Conservation (phyloP, 2,888 invertebrate genomes). For the Taphrorychus bicolor region DNA sequence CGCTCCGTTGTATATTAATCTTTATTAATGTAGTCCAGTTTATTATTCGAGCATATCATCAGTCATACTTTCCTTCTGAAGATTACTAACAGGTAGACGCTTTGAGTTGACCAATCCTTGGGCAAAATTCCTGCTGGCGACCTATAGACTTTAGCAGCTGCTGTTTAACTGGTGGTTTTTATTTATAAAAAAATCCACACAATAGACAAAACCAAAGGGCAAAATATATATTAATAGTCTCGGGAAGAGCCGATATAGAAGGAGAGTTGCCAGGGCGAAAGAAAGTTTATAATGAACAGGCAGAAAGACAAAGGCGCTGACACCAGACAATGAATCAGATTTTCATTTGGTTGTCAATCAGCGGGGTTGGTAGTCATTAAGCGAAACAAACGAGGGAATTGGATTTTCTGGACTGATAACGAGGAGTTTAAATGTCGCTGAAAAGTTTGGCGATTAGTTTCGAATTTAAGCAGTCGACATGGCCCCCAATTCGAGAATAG, state of each 20-base stretch:
- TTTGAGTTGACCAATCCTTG: no score
- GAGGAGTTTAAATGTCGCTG: slow-evolving; percentile 16
- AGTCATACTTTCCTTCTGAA: slow-evolving; percentile 12
- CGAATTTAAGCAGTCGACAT: background rate
- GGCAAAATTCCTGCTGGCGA: no score
- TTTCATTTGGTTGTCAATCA: slow-evolving; percentile 40
- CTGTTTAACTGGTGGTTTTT: no score
- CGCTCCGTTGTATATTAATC: slow-evolving; percentile 49
- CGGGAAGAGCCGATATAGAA: slow-evolving; percentile 8
- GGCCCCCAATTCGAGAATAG: background rate
- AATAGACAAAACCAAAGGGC: background rate
- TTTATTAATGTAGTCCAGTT: slow-evolving; percentile 50
- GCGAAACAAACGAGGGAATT: slow-evolving; percentile 18
- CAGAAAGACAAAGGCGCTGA: slow-evolving; percentile 22
- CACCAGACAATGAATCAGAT: slow-evolving; percentile 40
- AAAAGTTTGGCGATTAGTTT: background rate
- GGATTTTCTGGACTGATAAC: slow-evolving; percentile 22
- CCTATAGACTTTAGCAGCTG: no score
- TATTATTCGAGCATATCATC: slow-evolving; percentile 19
- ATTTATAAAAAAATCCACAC: background rate
- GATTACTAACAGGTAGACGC: no score
- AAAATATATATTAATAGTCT: slow-evolving; percentile 23
- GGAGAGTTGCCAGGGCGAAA: slow-evolving; percentile 21
- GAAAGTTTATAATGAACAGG: slow-evolving; percentile 39
- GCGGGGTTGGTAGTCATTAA: slow-evolving; percentile 18